phyloP scores from a whole-genome alignment of 2,888 invertebrate genomes.

The Thera britannica region DNA sequence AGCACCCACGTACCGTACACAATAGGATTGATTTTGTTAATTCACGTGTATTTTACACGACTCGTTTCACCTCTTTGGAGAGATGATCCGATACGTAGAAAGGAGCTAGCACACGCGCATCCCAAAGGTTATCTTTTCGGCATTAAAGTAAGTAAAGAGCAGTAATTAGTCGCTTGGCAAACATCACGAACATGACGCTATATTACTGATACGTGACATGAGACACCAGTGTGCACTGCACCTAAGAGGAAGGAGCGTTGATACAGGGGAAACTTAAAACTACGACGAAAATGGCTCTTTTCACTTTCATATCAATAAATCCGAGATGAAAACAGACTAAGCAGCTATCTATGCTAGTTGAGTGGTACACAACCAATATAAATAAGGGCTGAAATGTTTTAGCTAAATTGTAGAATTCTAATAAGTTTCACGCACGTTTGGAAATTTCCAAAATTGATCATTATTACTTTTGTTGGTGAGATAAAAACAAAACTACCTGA shows the following conservation, averaged over 20 bases:
- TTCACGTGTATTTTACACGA: conserved; percentile 78
- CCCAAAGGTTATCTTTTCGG: not conserved
- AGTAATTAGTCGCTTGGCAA: not conserved
- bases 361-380: too few relatives aligned
- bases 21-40: conserved; percentile 75
- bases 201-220: too few relatives aligned
- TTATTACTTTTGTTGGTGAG: conserved; percentile 69
- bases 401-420: not conserved
- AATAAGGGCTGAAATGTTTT: too few relatives aligned
- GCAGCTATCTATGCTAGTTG: too few relatives aligned
- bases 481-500: conserved; percentile 59
- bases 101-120: conserved; percentile 10
- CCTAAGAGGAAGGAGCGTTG: too few relatives aligned
- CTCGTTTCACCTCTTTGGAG: conserved; percentile 75
- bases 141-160: too few relatives aligned
- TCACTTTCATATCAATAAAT: too few relatives aligned
- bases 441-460: conserved; percentile 63
- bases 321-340: too few relatives aligned
- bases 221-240: too few relatives aligned
- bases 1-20: conserved; percentile 50
- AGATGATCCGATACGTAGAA: conserved; percentile 77
- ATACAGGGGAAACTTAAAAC: too few relatives aligned
- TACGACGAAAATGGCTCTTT: too few relatives aligned
- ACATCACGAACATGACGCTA: too few relatives aligned
- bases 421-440: conserved; percentile 5